Percentiles rank a stretch among this genome's conserved stretches.
Conservation (phyloP, 2,797 vertebrate genomes). For the Lagorchestes hirsutus region DNA sequence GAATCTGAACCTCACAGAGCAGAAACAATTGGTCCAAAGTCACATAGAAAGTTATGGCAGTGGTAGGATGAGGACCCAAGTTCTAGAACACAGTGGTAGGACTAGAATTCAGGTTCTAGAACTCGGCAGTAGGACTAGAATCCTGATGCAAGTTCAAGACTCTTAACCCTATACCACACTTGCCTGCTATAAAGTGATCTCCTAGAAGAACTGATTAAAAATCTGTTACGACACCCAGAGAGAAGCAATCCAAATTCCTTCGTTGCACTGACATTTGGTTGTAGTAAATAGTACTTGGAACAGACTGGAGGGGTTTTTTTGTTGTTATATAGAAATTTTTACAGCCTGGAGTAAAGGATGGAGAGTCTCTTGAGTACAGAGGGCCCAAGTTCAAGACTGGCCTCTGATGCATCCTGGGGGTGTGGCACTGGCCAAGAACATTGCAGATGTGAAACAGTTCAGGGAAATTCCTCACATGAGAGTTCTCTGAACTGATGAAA, state of each 20-base stretch:
- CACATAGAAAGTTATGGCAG: neutral
- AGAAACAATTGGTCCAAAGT: neutral
- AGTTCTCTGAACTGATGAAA: neutral
- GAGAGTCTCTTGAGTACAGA: neutral
- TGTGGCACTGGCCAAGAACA: neutral
- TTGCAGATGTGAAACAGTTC: neutral
- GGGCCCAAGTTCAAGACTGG: neutral
- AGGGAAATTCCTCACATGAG: neutral
- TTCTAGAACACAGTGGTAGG: neutral
- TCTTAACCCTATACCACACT: neutral
- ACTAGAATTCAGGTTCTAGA: neutral
- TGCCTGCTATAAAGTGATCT: neutral
- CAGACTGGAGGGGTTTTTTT: neutral
- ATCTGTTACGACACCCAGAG: neutral
- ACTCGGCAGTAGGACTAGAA: neutral
- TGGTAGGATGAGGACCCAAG: neutral
- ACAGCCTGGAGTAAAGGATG: neutral
- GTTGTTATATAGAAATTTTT: neutral
- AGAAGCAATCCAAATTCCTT: neutral
- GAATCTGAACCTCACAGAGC: neutral
- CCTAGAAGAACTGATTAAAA: neutral
- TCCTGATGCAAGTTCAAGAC: neutral
- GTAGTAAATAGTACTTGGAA: conserved; percentile 6
- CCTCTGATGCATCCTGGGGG: neutral
- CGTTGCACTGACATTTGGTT: neutral